Conservation (phyloP, 1,140 invertebrate species). For the Ips nitidus region DNA sequence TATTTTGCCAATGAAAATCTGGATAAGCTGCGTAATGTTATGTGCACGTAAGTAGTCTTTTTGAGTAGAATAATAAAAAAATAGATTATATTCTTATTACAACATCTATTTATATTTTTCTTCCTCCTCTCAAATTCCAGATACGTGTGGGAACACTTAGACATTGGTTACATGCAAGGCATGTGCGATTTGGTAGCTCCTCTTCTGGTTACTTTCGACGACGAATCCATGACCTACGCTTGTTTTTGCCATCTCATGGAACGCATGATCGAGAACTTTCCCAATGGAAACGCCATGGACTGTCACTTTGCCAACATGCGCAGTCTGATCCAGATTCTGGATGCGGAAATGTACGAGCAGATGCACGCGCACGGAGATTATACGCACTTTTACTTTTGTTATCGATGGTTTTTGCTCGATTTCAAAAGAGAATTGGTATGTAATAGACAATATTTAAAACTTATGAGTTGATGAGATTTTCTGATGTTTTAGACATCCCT, state of each 20-base stretch:
- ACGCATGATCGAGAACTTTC: slow-evolving; percentile 89
- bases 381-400: slow-evolving; percentile 97
- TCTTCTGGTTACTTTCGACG: slow-evolving; percentile 87
- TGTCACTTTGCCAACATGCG: slow-evolving; percentile 94
- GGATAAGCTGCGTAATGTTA: slow-evolving; percentile 92
- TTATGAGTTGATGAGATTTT: background rate
- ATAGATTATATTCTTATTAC: too few relatives aligned
- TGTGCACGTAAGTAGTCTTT: slow-evolving; percentile 80
- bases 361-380: slow-evolving; percentile 95
- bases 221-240: slow-evolving; percentile 89
- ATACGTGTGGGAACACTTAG: slow-evolving; percentile 92
- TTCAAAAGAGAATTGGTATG: slow-evolving; percentile 76
- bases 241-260: slow-evolving; percentile 91
- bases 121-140: slow-evolving; percentile 51
- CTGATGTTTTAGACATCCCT: too few relatives aligned
- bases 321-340: slow-evolving; percentile 82
- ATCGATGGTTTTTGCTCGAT: slow-evolving; percentile 82
- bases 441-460: background rate
- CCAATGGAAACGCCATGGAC: slow-evolving; percentile 91
- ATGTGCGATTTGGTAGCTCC: slow-evolving; percentile 96
- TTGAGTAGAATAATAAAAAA: background rate
- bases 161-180: slow-evolving; percentile 87
- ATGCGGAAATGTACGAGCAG: slow-evolving; percentile 90
- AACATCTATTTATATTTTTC: too few relatives aligned
- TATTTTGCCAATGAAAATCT: slow-evolving; percentile 89